Conservation (phyloP, 2,797 vertebrate species). For the Cirrhinus molitorella region DNA sequence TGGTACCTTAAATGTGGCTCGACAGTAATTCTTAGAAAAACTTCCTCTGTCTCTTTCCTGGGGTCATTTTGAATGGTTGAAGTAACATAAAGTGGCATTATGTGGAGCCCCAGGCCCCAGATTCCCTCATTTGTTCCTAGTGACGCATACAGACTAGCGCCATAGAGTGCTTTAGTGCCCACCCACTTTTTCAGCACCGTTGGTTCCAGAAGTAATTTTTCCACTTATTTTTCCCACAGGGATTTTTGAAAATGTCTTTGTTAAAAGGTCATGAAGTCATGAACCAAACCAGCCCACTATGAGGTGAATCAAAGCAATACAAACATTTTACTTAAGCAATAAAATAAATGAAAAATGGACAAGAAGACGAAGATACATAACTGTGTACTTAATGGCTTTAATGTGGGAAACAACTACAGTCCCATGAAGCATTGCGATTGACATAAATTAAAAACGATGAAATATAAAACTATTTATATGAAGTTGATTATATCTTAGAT, state of each 20-base stretch:
- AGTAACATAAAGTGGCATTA: conserved; percentile 46
- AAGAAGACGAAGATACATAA: background rate
- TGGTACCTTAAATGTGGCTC: conserved; percentile 18
- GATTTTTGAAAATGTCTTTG: background rate
- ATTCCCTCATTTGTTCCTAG: background rate
- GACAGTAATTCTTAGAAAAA: conserved; percentile 40
- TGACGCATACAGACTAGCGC: background rate
- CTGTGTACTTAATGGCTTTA: background rate
- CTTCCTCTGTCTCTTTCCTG: conserved; percentile 34
- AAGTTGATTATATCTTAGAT: background rate
- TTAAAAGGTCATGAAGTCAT: background rate
- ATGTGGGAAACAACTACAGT: background rate
- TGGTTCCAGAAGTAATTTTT: background rate
- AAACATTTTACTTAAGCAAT: background rate
- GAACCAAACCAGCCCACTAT: background rate
- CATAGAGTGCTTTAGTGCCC: background rate
- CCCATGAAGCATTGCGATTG: background rate
- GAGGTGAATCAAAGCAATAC: background rate
- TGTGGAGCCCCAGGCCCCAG: conserved; percentile 1
- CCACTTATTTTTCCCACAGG: background rate
- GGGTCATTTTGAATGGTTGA: conserved; percentile 33
- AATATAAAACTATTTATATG: background rate
- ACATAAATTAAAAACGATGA: no score
- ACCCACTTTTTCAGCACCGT: background rate
- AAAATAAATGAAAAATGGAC: background rate